A percentile compares a stretch with the other conserved stretches of the same genome.
phyloP scores from a whole-genome alignment of 2,888 invertebrate genomes.

The Perizoma flavofasciatum region DNA sequence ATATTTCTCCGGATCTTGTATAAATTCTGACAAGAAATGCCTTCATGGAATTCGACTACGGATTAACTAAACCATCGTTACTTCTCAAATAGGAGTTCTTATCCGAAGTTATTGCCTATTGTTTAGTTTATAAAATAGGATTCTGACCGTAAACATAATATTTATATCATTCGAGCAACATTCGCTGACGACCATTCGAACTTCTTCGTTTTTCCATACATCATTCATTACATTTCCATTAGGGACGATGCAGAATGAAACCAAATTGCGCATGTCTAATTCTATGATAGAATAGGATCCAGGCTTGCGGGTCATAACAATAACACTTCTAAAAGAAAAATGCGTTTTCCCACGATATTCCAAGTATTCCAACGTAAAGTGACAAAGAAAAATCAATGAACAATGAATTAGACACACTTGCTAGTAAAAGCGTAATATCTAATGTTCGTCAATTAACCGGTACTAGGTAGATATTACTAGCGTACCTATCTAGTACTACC shows the following conservation, averaged over 20 bases:
- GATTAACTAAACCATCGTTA: no score
- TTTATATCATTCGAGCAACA: neutral
- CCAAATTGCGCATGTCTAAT: constrained; percentile 48
- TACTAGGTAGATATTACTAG: no score
- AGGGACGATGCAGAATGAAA: constrained; percentile 32
- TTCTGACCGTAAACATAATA: no score
- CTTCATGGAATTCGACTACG: no score
- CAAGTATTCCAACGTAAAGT: constrained; percentile 32
- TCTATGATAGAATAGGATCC: constrained; percentile 38
- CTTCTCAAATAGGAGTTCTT: no score
- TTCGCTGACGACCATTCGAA: neutral
- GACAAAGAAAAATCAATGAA: constrained; percentile 31
- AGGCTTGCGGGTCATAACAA: constrained; percentile 38
- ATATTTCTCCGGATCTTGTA: no score
- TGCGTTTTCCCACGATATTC: constrained; percentile 47
- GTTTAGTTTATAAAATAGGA: no score
- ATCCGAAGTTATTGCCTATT: no score
- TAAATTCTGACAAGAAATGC: no score
- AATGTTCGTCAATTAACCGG: no score
- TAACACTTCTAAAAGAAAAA: constrained; percentile 45
- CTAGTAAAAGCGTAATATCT: constrained; percentile 9
- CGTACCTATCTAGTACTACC: no score
- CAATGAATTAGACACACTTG: constrained; percentile 31
- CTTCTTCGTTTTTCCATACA: constrained; percentile 6
- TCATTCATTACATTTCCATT: constrained; percentile 43